Evolutionary conservation across 2,888 invertebrate species (phyloP), one percentile per base, ranked within the genome.

Genomic region (Podotricha telesiphe): DNA sequence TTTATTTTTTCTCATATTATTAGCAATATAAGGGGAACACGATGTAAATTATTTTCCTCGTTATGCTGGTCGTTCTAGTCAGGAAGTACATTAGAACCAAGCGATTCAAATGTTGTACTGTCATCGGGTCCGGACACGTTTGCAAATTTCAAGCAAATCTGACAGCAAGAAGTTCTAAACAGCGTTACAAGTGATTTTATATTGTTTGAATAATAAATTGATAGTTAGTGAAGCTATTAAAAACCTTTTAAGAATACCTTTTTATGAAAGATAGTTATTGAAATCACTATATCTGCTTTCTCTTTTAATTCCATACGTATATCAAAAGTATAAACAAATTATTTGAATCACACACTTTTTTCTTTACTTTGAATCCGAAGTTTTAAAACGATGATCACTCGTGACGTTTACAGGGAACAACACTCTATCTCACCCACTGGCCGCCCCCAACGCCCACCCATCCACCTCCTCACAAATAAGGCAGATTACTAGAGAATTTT

Each of bases 331-430:
- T 34, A 5, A 55, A 55, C 34, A 17, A 11, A 42, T 58, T n/a
- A 58, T 58, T 22, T 22, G 22, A 22, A 59, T 59, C 42, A 20
- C 4, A 17, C 17, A 48, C 40, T 59, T 69, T 67, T 67, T 51
- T n/a, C 58, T 59, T 37, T 64, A 70, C 53, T 58, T 50, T 51
- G 65, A 34, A 70, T 66, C 48, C 37, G 51, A 64, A 68, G 63
- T 63, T 82, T 82, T 81, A 77, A 78, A 78, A 75, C 79, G 79
- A 81, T 84, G 86, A 88, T 88, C 84, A 81, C 80, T 81, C 82
- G 80, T 86, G 89, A 89, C 89, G 86, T 88, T 87, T 86, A 89
- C 89, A 89, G 82, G 78, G 87, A 88, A 89, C 86, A 85, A 87
- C 89, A 89, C 88, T 89, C 82, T 77, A 72, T 77, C 70, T 70